Evolutionary conservation across 53 echinoderm and acorn worm species (phyloP), one percentile per base, ranked within the genome.

Genomic region (Temnopleurus reevesii): DNA sequence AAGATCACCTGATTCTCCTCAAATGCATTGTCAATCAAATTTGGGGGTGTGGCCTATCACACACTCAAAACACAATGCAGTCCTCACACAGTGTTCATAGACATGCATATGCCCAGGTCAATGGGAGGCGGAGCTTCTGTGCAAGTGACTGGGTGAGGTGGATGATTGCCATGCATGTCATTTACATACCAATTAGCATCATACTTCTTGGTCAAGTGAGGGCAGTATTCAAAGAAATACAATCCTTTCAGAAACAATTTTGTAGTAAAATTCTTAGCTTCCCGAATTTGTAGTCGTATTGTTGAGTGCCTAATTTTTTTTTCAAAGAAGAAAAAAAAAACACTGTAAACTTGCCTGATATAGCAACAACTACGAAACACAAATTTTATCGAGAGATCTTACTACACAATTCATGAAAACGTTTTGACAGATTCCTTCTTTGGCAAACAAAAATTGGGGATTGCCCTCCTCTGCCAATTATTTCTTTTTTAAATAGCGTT

Each of bases 21-120:
- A 0, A 55, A n/a, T 19, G 64, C 64, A 64, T 64, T 33, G 33
- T 25, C 64, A 71, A 8, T 63, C 63, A 63, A 34, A 15, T 71
- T 19, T 71, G 71, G 71, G 71, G 71, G 71, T 38, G 71, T 71
- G 71, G 71, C 5, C 71, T 71, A 71, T 38, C 9, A 38, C n/a
- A n/a, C n/a, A n/a, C n/a, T n/a, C n/a, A n/a, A 27, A 38, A 41
- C n/a, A 36, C 41, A 19, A 18, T n/a, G 7, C 19, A 34, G 71
- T n/a, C 71, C 35, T 71, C 34, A 30, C 28, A 10, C 28, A 60
- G 15, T 49, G 0, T 9, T 1, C n/a, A n/a, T n/a, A 49, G 15
- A 1, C 8, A 2, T 35, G 38, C 6, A 31, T 15, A 8, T 0
- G 41, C 17, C 15, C 43, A 41, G 71, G n/a, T n/a, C n/a, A 41